Base-by-base conservation (phyloP, 2,113 vertebrate species). In the Sebastes schlegelii region DNA sequence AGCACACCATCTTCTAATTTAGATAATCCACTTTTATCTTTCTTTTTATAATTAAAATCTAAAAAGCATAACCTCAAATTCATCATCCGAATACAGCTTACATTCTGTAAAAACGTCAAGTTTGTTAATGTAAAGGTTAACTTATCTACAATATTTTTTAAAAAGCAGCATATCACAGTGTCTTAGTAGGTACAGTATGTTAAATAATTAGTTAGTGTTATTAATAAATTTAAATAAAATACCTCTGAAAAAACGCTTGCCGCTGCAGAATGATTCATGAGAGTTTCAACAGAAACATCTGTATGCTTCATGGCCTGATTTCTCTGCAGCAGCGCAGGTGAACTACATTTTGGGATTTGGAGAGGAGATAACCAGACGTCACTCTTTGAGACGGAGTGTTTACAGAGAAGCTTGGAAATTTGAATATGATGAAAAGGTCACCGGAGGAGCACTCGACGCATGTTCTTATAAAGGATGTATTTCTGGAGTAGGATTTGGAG, bases 371-470 rank as follows among this genome's bases (percentile, higher is more conserved):
- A 86, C 81, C 71, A 88, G n/a, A 83, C 65, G 70, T 82, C 57
- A 12, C 79, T 74, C 69, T 79, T 55, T 73, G 26, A 84, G n/a
- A 74, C 21, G 19, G 46, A 85, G 83, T 81, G 85, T 85, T 80
- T 83, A 82, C 65, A 80, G 52, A 80, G 34, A 80, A 75, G 42
- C 51, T 66, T 21, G 42, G 55, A 75, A 65, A 79, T 78, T 73
- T 83, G 51, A 80, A 88, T 82, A 76, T 66, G 58, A 82, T 72
- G 52, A 69, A 79, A 80, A 89, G 74, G 77, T 89, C 80, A 84
- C 13, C 48, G 82, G 62, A 82, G 63, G 71, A 82, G 48, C 67
- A 62, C 79, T 84, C 34, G 0, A 80, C 77, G 26, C 72, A 54
- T 60, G 63, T 52, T 78, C 61, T 45, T 58, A 67, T 55, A 77